Evolutionary conservation across 2,113 vertebrate species (phyloP).

Genomic region (Cathartes aura): DNA sequence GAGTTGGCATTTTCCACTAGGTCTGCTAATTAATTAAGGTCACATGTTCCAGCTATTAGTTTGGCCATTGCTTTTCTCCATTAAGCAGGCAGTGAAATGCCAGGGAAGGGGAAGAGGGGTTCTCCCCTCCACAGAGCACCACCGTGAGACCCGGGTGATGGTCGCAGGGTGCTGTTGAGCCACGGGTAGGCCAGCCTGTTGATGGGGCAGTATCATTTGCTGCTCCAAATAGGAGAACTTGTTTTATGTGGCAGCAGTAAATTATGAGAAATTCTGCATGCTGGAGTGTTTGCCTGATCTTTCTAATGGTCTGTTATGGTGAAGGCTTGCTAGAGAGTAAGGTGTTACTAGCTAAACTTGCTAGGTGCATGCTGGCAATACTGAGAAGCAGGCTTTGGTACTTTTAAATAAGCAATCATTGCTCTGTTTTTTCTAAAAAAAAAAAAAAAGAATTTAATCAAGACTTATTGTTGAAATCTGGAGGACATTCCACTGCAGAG

Average conservation of each 20-base stretch:
- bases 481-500: not conserved
- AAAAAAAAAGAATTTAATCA: not conserved
- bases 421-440: not conserved
- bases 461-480: not conserved
- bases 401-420: not conserved
- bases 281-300: not conserved
- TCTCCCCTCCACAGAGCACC: not conserved
- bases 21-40: slow-evolving; percentile 47
- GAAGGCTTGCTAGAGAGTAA: not conserved
- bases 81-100: not conserved
- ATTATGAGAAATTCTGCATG: not conserved
- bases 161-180: not conserved
- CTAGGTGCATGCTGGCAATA: not conserved
- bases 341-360: not conserved
- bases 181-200: accelerated
- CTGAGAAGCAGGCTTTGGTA: not conserved
- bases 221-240: not conserved
- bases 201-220: not conserved
- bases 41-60: not conserved
- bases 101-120: not conserved
- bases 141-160: accelerated
- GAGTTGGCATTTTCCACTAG: slow-evolving; percentile 37
- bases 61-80: not conserved
- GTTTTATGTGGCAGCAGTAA: not conserved
- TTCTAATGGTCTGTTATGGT: not conserved